phyloP scores from a whole-genome alignment of 2,888 invertebrate species.

The Physocephala rufipes region DNA sequence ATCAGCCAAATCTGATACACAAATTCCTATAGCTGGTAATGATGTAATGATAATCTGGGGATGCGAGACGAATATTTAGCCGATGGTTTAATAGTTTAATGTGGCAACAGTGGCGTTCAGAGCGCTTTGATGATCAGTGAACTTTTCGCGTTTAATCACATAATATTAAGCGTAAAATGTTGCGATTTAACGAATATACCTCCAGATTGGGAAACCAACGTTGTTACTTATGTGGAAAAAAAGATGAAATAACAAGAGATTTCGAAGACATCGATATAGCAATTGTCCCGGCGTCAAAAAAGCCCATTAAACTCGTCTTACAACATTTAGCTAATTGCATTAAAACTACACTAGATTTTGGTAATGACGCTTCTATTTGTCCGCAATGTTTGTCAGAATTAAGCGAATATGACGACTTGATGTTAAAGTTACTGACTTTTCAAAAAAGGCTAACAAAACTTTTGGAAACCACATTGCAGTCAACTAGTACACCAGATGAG shows the following conservation, averaged over 20 bases:
- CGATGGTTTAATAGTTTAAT: background rate
- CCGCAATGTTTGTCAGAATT: slow-evolving; percentile 55
- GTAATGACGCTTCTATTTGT: slow-evolving; percentile 51
- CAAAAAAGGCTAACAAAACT: slow-evolving; percentile 56
- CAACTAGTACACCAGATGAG: slow-evolving; percentile 24
- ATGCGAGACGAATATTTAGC: too few relatives aligned
- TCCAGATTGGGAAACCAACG: slow-evolving; percentile 48
- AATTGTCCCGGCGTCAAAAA: slow-evolving; percentile 57
- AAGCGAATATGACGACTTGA: slow-evolving; percentile 57
- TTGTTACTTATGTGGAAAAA: slow-evolving; percentile 57
- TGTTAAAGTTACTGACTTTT: slow-evolving; percentile 57
- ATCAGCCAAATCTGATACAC: too few relatives aligned
- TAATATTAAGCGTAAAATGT: too few relatives aligned
- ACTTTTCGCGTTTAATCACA: background rate
- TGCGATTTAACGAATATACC: background rate
- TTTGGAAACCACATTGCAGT: slow-evolving; percentile 51
- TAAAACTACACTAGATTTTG: slow-evolving; percentile 52
- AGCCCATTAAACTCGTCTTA: slow-evolving; percentile 56
- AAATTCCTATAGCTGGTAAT: too few relatives aligned
- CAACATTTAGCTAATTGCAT: slow-evolving; percentile 59
- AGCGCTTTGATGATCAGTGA: background rate
- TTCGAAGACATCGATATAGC: slow-evolving; percentile 50
- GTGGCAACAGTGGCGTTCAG: background rate
- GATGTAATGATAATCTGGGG: too few relatives aligned
- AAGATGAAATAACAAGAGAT: slow-evolving; percentile 41